Evolutionary conservation across 2,797 vertebrate species (phyloP), one percentile per base, ranked within the genome.

Genomic region (Hemitrygon akajei): DNA sequence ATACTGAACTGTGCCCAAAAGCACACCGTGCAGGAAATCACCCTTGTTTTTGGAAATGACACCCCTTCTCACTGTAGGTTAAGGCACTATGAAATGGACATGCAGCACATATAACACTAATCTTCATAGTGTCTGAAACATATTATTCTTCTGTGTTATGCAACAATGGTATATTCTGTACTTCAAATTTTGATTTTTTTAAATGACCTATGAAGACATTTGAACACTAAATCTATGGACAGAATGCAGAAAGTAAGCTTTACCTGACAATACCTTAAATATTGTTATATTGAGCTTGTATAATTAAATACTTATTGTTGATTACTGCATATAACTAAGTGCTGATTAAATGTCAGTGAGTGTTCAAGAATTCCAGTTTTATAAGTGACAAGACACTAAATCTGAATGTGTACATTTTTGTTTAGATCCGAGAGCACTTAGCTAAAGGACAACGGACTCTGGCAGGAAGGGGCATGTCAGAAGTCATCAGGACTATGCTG

Each of bases 401-500:
- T 91, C 0, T 73, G 3, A 22, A 69, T 92, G 11, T 92, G 71
- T 73, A 73, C 22, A 73, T 73, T 75, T 56, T 73, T 18, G 66
- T 63, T 89, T 95, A 98, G 98, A 98, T 99, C 95, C 98, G 98
- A 97, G 99, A 99, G 96, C 99, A 99, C 97, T 97, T 99, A 96
- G 99, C 99, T 94, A 99, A 99, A 97, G 99, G 99, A 96, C 99
- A 99, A 97, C 98, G 98, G 96, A 98, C 98, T 98, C 97, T 99
- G 97, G 99, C 99, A 0, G 98, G 98, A 30, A 98, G 99, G 97
- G 99, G 99, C 95, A 99, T 99, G 99, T 99, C 98, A 73, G 98
- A 99, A 96, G 98, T 99, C 97, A 98, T 99, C 95, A 97, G 98
- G 95, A 98, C 97, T 97, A 97, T 99, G 96, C 97, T 99, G 97